A percentile compares a stretch with the other conserved stretches of the same genome.
Evolutionary conservation across 2,888 invertebrate genomes (phyloP).

Genomic region (Neria commutata): DNA sequence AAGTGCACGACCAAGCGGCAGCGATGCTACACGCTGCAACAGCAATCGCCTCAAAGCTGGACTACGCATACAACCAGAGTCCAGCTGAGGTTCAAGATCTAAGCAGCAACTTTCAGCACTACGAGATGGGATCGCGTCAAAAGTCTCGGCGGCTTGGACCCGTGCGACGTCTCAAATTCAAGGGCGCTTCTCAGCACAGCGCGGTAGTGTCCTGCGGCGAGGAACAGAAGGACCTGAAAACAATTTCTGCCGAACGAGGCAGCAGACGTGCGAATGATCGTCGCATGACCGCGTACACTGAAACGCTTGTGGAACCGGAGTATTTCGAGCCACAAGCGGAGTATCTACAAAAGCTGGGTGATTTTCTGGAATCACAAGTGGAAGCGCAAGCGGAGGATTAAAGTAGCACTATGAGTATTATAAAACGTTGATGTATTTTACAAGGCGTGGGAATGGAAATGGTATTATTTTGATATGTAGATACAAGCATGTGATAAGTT

Average conservation of each 20-base stretch:
- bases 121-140: background rate
- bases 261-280: conserved; percentile 28
- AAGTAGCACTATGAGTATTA: conserved; percentile 28
- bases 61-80: too few species aligned
- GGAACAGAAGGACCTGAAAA: too few species aligned
- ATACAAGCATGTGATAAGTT: too few species aligned
- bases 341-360: conserved; percentile 9
- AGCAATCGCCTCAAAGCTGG: too few species aligned
- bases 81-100: background rate
- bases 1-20: too few species aligned
- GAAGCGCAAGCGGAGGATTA: conserved; percentile 16
- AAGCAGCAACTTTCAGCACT: background rate
- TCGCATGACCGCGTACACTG: conserved; percentile 31
- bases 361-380: conserved; percentile 13
- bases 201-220: background rate
- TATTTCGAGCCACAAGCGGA: conserved; percentile 29
- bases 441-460: too few species aligned
- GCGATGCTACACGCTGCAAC: too few species aligned
- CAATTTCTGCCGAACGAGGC: background rate
- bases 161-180: conserved; percentile 16
- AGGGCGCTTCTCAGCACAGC: background rate
- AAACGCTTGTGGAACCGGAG: conserved; percentile 27
- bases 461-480: too few species aligned
- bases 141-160: conserved; percentile 4
- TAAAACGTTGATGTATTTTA: too few species aligned